Percentiles rank a stretch among this genome's conserved stretches.
Conservation (phyloP, 1,140 invertebrate species). For the Drosophila equinoxialis region DNA sequence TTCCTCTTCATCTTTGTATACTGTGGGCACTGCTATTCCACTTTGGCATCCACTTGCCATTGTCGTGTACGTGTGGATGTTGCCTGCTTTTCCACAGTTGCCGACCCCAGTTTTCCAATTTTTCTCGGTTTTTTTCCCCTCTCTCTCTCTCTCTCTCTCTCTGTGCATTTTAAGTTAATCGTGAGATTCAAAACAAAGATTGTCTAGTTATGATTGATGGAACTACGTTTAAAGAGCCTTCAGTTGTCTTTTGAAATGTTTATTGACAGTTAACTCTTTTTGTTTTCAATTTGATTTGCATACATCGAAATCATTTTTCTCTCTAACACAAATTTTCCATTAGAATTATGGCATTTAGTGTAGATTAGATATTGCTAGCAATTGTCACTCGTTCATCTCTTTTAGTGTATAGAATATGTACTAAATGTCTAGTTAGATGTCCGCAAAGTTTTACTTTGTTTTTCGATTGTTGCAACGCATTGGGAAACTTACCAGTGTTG, state of each 20-base stretch:
- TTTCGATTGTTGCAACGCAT: no score
- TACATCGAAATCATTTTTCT: background rate
- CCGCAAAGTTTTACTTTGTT: no score
- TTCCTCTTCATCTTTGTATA: slow-evolving; percentile 26
- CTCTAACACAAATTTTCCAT: background rate
- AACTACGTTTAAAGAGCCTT: background rate
- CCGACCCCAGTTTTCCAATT: background rate
- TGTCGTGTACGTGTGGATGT: slow-evolving; percentile 8
- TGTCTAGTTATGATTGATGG: slow-evolving; percentile 8
- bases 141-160: background rate
- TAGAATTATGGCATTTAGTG: no score
- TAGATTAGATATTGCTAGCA: no score
- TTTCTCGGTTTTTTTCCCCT: background rate
- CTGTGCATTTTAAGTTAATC: background rate
- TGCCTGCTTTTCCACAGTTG: background rate
- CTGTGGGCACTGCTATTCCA: slow-evolving; percentile 29
- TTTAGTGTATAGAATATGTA: no score
- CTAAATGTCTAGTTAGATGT: no score
- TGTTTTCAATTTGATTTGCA: slow-evolving; percentile 3
- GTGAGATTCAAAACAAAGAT: slow-evolving; percentile 1
- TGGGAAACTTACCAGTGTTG: no score
- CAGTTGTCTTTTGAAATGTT: background rate
- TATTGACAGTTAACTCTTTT: background rate
- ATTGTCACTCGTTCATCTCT: no score
- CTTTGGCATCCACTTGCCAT: slow-evolving; percentile 12